A percentile compares a stretch with the other conserved stretches of the same genome.
Evolutionary conservation across 2,888 invertebrate species (phyloP).

Genomic region (Acronicta leporina): DNA sequence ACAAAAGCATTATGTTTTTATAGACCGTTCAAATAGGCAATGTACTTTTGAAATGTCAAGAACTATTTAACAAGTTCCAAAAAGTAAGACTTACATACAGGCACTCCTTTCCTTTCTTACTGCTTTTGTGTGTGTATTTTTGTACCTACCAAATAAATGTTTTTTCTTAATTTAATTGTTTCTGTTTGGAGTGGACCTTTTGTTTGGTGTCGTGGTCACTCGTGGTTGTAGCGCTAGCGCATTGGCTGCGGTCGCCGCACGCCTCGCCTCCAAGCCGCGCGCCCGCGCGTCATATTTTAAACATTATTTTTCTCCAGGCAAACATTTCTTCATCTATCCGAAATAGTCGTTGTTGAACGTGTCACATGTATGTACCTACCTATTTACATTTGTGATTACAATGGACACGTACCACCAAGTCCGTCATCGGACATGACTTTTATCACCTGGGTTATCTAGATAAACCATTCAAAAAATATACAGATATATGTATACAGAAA

Average conservation of each 20-base stretch:
- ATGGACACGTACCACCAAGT: conserved; percentile 1
- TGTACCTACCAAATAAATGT: no score
- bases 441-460: conserved; percentile 10
- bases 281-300: conserved; percentile 21
- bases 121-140: no score
- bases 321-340: not conserved
- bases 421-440: not conserved
- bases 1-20: no score
- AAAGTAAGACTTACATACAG: no score
- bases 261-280: conserved; percentile 23
- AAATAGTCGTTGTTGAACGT: conserved; percentile 5
- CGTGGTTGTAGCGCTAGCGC: no score
- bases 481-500: no score
- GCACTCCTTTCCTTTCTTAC: no score
- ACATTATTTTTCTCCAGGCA: conserved; percentile 21
- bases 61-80: no score
- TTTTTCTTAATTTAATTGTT: no score
- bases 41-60: no score
- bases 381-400: no score
- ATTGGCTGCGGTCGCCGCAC: conserved; percentile 6
- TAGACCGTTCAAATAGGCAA: no score
- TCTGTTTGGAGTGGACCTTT: conserved; percentile 16
- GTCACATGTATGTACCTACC: not conserved
- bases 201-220: not conserved
- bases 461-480: conserved; percentile 5